A percentile compares a stretch with the other conserved stretches of the same genome.
Conservation (phyloP, 2,113 vertebrate species). For the Coptodon rendalli region DNA sequence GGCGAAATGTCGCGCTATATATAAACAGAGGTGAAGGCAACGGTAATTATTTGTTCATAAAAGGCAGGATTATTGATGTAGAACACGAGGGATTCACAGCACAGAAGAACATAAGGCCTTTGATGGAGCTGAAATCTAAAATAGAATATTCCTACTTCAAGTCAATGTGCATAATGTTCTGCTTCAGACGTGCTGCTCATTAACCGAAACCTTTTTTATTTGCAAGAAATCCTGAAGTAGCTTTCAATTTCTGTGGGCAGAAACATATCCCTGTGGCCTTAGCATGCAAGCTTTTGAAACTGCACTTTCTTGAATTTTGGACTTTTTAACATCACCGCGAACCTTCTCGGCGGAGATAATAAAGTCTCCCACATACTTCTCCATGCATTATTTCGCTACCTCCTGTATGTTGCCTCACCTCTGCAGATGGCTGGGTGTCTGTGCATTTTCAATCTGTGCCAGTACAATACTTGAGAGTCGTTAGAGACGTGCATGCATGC, state of each 20-base stretch:
- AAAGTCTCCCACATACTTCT: background rate
- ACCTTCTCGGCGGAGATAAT: background rate
- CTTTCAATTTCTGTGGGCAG: background rate
- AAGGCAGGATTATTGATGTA: conserved; percentile 1
- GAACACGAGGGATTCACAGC: background rate
- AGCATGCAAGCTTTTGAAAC: conserved; percentile 2
- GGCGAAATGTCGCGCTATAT: background rate
- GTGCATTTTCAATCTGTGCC: background rate
- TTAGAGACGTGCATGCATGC: background rate
- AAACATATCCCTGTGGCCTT: background rate
- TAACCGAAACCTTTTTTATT: conserved; percentile 9
- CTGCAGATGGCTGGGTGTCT: background rate
- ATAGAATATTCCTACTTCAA: background rate
- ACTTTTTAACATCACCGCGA: background rate
- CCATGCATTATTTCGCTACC: background rate
- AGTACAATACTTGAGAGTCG: background rate
- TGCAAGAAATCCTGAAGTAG: background rate
- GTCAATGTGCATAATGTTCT: background rate
- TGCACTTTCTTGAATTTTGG: background rate
- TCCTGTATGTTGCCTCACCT: background rate
- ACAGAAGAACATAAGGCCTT: background rate
- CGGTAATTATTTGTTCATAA: background rate
- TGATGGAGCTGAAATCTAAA: conserved; percentile 30
- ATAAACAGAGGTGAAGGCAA: background rate
- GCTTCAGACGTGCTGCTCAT: conserved; percentile 20